These are phyloP conservation scores for Drosophila triauraria DNA, from an alignment of 1,140 invertebrate genomes.

Conservation along the genomic window DNA sequence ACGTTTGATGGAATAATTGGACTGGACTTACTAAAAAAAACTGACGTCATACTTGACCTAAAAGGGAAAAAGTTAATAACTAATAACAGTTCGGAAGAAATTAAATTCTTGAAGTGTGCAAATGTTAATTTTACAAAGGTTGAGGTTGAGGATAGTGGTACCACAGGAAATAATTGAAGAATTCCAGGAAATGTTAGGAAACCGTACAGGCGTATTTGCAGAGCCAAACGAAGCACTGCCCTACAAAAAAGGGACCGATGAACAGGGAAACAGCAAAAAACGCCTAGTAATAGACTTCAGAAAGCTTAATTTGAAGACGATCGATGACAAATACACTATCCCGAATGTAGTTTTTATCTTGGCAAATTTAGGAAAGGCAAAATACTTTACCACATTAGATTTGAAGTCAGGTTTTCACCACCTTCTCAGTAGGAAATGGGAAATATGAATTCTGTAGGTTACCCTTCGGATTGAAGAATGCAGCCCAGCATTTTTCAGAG, in stretches of 20 bases:
- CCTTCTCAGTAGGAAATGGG: neutral
- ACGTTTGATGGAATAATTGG: conserved; percentile 3
- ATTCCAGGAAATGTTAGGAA: conserved; percentile 2
- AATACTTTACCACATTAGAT: conserved; percentile 69
- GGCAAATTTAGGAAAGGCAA: conserved; percentile 11
- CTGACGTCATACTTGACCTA: neutral
- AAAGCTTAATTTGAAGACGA: conserved; percentile 72
- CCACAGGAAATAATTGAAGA: neutral
- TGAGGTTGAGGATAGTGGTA: too few relatives aligned
- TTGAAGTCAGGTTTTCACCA: conserved; percentile 86
- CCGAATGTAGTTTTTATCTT: conserved; percentile 85
- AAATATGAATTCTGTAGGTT: too few relatives aligned
- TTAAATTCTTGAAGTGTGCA: too few relatives aligned
- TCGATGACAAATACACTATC: conserved; percentile 85
- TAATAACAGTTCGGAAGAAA: too few relatives aligned
- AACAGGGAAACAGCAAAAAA: too few relatives aligned
- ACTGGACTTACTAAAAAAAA: neutral
- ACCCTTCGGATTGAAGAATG: neutral
- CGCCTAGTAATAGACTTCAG: conserved; percentile 56
- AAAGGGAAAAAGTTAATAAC: too few relatives aligned
- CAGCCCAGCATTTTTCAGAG: neutral
- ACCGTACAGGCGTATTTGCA: neutral
- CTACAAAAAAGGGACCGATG: too few relatives aligned
- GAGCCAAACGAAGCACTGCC: neutral
- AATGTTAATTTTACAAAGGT: too few relatives aligned